A percentile compares a stretch with the other conserved stretches of the same genome.
These are phyloP conservation scores for Sphyrna mokarran DNA, from an alignment of 2,113 vertebrate genomes.

Conservation along the genomic window DNA sequence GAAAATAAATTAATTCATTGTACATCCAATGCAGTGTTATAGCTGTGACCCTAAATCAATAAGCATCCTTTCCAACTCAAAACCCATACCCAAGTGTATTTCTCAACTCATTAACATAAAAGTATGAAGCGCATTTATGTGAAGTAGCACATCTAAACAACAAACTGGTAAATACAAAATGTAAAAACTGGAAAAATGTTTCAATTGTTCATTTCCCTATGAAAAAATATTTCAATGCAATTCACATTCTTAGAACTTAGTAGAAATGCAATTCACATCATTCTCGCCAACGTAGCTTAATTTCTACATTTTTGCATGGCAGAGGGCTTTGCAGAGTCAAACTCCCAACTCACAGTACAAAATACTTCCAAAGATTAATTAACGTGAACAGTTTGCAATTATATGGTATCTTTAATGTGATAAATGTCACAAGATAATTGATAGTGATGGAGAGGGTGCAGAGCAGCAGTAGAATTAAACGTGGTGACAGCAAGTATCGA, in stretches of 20 bases:
- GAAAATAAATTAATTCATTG: background rate
- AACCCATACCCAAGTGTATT: background rate
- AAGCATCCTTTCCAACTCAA: background rate
- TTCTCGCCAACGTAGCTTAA: background rate
- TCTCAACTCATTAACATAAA: background rate
- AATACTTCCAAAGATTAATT: conserved; percentile 14
- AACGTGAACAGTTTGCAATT: conserved; percentile 8
- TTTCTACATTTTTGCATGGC: background rate
- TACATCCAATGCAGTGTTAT: background rate
- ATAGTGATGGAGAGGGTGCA: background rate
- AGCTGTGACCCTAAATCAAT: background rate
- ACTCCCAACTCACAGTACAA: background rate
- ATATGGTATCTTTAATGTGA: background rate
- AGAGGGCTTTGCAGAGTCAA: background rate
- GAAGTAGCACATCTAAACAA: background rate
- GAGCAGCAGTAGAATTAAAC: background rate
- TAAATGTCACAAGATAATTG: background rate
- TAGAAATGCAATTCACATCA: background rate
- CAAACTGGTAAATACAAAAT: background rate
- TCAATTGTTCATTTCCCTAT: background rate
- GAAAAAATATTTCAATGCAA: background rate
- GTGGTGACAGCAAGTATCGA: background rate
- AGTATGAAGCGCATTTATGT: background rate
- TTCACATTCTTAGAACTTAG: background rate
- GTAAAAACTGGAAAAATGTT: background rate